phyloP scores from a whole-genome alignment of 92 coral and sea anemone genomes.

The Palythoa heliodiscus region DNA sequence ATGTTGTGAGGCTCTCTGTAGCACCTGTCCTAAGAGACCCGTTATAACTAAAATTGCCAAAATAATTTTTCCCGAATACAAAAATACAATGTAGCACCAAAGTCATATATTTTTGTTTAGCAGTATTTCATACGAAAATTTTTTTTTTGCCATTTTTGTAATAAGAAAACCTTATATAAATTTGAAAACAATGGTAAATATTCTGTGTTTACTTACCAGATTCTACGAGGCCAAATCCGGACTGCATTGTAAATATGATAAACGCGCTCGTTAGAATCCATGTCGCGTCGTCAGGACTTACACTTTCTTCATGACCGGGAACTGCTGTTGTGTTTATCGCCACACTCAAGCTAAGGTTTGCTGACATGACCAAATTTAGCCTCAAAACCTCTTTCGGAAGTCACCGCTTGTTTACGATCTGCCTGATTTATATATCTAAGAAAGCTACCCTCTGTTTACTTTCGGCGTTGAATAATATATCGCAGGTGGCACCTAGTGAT shows the following conservation, averaged over 20 bases:
- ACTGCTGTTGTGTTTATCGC: background rate
- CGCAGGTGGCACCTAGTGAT: background rate
- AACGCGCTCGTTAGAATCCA: slow-evolving; percentile 96
- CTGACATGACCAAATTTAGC: background rate
- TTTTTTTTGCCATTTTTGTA: too few relatives aligned
- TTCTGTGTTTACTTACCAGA: slow-evolving; percentile 22
- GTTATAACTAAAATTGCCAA: too few relatives aligned
- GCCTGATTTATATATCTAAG: too few relatives aligned
- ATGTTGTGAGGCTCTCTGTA: too few relatives aligned
- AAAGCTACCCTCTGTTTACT: background rate
- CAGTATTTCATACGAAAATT: background rate
- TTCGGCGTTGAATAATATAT: background rate
- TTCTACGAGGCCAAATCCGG: slow-evolving; percentile 87
- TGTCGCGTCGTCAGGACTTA: slow-evolving; percentile 87
- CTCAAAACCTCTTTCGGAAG: background rate
- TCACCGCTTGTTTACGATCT: background rate
- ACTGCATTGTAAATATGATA: slow-evolving; percentile 96
- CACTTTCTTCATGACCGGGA: background rate
- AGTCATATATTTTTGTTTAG: too few relatives aligned
- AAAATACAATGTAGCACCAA: too few relatives aligned
- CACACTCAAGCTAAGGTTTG: background rate
- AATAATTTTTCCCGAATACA: too few relatives aligned
- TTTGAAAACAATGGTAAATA: background rate
- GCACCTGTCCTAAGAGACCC: too few relatives aligned
- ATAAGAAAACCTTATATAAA: background rate